Percentiles rank a stretch among this genome's conserved stretches.
Conservation (phyloP, 2,888 invertebrate genomes). For the Rhingia rostrata region DNA sequence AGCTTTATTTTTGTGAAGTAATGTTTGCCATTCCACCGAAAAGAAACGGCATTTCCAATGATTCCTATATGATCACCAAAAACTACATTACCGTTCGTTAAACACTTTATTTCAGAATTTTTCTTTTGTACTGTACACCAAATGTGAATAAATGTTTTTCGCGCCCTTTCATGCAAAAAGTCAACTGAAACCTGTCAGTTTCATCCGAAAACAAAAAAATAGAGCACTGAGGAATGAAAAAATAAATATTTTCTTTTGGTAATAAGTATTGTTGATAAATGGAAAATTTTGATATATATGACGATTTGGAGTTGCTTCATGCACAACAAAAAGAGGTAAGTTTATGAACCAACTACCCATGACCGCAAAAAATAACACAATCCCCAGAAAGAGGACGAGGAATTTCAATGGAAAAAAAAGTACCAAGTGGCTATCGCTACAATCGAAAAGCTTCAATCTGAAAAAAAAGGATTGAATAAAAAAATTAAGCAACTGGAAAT, state of each 20-base stretch:
- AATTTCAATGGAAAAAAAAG: constrained; percentile 77
- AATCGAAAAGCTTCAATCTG: constrained; percentile 75
- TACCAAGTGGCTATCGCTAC: constrained; percentile 75
- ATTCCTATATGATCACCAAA: too few relatives aligned
- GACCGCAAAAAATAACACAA: not conserved
- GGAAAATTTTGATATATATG: constrained; percentile 79
- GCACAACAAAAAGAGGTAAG: constrained; percentile 78
- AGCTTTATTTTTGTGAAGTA: too few relatives aligned
- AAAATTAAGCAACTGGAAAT: constrained; percentile 78
- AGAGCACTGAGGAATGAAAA: not conserved
- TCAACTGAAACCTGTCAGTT: not conserved
- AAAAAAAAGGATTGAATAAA: constrained; percentile 77
- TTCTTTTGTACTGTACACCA: constrained; percentile 5
- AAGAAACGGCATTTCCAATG: too few relatives aligned
- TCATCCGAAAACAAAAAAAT: not conserved
- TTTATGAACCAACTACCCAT: not conserved
- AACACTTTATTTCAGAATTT: not conserved
- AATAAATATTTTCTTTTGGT: not conserved
- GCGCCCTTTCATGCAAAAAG: constrained; percentile 11
- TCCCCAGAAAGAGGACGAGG: constrained; percentile 79
- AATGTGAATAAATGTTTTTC: not conserved
- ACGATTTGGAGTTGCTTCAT: constrained; percentile 80
- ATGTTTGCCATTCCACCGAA: too few relatives aligned
- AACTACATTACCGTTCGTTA: too few relatives aligned
- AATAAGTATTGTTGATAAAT: constrained; percentile 64